phyloP scores from a whole-genome alignment of 2,113 vertebrate species.

The Thymallus thymallus region DNA sequence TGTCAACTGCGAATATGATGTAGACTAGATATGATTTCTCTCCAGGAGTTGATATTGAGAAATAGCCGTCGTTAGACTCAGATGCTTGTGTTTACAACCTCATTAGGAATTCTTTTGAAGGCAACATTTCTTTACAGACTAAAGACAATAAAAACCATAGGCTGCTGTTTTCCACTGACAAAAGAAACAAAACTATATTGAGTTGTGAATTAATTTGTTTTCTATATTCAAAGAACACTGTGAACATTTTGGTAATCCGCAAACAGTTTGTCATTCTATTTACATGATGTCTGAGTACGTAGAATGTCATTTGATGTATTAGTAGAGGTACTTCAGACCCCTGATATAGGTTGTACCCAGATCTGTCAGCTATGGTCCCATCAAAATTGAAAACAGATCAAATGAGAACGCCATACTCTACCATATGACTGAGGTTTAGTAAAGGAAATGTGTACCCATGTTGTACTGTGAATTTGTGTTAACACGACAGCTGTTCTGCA shows the following conservation, averaged over 20 bases:
- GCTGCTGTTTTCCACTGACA: conserved; percentile 24
- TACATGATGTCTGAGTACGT: no score
- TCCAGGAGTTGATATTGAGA: not conserved
- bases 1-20: not conserved
- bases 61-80: conserved; percentile 31
- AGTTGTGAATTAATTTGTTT: not conserved
- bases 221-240: not conserved
- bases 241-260: not conserved
- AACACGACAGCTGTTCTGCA: not conserved
- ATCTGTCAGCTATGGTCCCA: not conserved
- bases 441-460: not conserved
- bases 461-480: not conserved
- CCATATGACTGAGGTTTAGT: not conserved
- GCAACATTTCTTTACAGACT: conserved; percentile 24
- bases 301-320: not conserved
- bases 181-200: not conserved
- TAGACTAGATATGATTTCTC: not conserved
- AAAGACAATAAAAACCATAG: conserved; percentile 20
- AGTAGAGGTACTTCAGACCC: no score
- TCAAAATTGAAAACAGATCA: not conserved
- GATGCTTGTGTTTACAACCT: conserved; percentile 52
- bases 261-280: not conserved
- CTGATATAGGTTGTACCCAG: not conserved
- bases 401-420: not conserved
- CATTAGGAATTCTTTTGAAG: conserved; percentile 41